phyloP scores from a whole-genome alignment of 1,140 invertebrate species.

The Drosophila aff. region DNA sequence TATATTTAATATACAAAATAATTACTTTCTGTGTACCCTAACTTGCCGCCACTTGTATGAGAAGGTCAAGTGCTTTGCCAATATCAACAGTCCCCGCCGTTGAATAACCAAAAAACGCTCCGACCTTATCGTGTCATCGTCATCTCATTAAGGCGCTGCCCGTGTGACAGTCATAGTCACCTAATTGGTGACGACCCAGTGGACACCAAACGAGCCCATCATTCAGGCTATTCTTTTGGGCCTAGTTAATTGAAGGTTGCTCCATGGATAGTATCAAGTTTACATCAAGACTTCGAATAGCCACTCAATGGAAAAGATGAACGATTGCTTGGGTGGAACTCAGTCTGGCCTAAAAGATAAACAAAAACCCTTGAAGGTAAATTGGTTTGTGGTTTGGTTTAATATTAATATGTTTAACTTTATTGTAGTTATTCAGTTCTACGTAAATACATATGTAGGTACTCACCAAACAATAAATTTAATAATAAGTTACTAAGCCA shows the following conservation, averaged over 20 bases:
- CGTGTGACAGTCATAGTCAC: conserved; percentile 17
- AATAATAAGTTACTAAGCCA: too few species aligned
- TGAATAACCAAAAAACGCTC: conserved; percentile 30
- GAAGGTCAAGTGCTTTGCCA: conserved; percentile 51
- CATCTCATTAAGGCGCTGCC: conserved; percentile 47
- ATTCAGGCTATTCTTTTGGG: conserved; percentile 20
- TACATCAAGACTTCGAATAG: conserved; percentile 6
- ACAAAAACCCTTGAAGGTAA: background rate
- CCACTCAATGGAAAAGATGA: conserved; percentile 8
- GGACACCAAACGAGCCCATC: conserved; percentile 34
- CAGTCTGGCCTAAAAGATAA: background rate
- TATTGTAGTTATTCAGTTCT: background rate
- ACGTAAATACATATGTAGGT: too few species aligned
- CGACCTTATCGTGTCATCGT: conserved; percentile 29
- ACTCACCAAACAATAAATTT: too few species aligned
- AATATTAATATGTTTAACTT: background rate
- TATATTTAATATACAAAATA: too few species aligned
- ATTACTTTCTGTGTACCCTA: conserved; percentile 4
- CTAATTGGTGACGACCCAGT: conserved; percentile 74
- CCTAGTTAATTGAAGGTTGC: conserved; percentile 44
- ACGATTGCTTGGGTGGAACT: background rate
- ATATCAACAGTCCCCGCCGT: conserved; percentile 34
- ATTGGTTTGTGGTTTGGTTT: background rate
- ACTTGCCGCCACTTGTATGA: conserved; percentile 1
- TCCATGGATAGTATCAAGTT: conserved; percentile 6